These are phyloP conservation scores for Lamellibrachia columna DNA, from an alignment of 2,888 invertebrate species.

Conservation along the genomic window DNA sequence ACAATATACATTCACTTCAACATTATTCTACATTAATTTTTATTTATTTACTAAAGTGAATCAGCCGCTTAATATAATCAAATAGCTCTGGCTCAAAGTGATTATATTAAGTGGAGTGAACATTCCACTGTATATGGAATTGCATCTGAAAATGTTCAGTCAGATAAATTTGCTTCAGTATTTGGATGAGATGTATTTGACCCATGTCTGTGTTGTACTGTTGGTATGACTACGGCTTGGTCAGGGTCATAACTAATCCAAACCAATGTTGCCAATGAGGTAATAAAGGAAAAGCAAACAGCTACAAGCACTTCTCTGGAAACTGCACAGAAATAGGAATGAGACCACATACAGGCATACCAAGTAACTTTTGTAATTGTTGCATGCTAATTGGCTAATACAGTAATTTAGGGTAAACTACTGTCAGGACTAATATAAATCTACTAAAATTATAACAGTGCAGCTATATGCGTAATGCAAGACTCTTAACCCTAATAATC, in stretches of 20 bases:
- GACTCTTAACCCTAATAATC: background rate
- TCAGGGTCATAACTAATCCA: too few relatives aligned
- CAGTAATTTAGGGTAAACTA: background rate
- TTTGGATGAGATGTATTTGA: conserved; percentile 1
- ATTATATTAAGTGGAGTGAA: too few relatives aligned
- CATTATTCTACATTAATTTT: too few relatives aligned
- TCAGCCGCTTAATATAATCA: too few relatives aligned
- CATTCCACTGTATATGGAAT: too few relatives aligned
- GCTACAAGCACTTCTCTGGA: background rate
- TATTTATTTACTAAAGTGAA: too few relatives aligned
- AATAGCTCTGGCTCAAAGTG: too few relatives aligned
- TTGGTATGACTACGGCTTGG: background rate
- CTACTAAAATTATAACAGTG: background rate
- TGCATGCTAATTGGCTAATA: background rate
- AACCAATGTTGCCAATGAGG: too few relatives aligned
- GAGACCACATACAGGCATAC: background rate
- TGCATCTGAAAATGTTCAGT: too few relatives aligned
- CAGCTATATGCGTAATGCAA: background rate
- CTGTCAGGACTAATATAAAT: background rate
- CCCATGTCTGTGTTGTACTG: background rate
- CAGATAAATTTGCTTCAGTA: background rate
- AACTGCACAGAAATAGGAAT: background rate
- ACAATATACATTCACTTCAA: too few relatives aligned
- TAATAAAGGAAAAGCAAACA: too few relatives aligned
- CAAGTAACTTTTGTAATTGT: background rate